Conservation (phyloP, 2,113 vertebrate genomes). For the Junco hyemalis region DNA sequence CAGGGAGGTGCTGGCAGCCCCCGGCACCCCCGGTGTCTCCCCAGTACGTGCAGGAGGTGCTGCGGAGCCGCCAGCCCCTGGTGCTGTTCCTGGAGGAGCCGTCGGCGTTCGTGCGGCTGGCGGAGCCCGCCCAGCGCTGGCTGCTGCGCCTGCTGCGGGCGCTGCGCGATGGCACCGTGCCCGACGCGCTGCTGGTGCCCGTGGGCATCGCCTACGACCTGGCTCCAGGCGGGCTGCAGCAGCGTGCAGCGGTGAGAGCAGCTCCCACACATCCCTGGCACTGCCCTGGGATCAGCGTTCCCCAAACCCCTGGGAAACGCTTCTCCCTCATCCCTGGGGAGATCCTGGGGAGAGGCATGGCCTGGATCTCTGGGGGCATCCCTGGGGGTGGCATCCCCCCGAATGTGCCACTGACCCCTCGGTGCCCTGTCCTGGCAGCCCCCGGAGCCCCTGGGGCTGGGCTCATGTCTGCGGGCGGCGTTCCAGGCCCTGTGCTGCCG, state of each 20-base stretch:
- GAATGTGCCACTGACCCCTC: fast-evolving
- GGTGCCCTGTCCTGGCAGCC: not conserved
- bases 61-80: slow-evolving; percentile 79
- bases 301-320: not conserved
- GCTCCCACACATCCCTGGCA: fast-evolving
- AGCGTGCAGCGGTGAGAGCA: slow-evolving; percentile 17
- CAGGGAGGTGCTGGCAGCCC: not conserved
- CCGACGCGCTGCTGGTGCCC: slow-evolving; percentile 81
- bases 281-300: not conserved
- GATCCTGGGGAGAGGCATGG: not conserved
- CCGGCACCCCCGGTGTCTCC: not conserved
- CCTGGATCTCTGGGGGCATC: not conserved
- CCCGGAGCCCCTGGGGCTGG: not conserved
- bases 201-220: slow-evolving; percentile 83
- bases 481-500: not conserved
- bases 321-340: not conserved
- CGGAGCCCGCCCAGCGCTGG: slow-evolving; percentile 57
- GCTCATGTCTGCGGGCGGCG: not conserved
- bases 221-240: not conserved
- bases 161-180: slow-evolving; percentile 60
- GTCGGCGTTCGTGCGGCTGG: slow-evolving; percentile 58
- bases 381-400: not conserved
- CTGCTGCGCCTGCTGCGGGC: slow-evolving; percentile 69
- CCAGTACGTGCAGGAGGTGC: slow-evolving; percentile 82
- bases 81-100: slow-evolving; percentile 78